Evolutionary conservation across 2,888 invertebrate species (phyloP), one percentile per base, ranked within the genome.

Genomic region (Spicauda simplicius): DNA sequence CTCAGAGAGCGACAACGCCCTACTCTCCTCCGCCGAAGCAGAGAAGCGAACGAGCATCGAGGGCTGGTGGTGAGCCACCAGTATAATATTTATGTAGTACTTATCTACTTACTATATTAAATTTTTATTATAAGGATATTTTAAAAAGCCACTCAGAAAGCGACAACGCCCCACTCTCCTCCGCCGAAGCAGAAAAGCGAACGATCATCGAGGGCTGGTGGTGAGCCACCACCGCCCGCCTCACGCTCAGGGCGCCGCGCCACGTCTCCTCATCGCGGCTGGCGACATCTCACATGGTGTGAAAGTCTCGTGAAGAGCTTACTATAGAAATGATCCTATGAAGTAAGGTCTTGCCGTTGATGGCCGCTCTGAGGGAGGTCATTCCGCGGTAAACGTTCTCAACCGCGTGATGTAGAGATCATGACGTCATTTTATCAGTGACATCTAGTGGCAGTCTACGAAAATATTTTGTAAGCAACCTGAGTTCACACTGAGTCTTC

Each of bases 191-290:
- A 25, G 53, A 54, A 25, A 6, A 54, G 53, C 53, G 25, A 54
- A 54, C 53, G 53, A 54, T 54, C 53, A 54, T 54, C 53, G 54
- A 54, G 54, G 54, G 54, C 54, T 54, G 54, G 54, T 54, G 54
- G 54, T 6, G 25, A 53, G n/a, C 7, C 54, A 14, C 54, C 54
- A 54, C 54, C 54, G 54, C 54, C 54, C 54, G 54, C 54, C 54
- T 54, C 54, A 54, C 54, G 54, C 54, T 54, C 54, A 54, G 25
- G 54, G 54, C 25, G 54, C 41, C 41, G 41, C 41, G 41, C 41
- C 41, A 41, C 41, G 41, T 41, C 41, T 41, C 41, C 41, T 41
- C 41, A 41, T 41, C 41, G 41, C 41, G 41, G 41, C 41, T 41
- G 41, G 41, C 41, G 41, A 41, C 41, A 25, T 54, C 53, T 54